Base-by-base conservation (phyloP, 2,113 vertebrate species). In the Zosterops pallidus region DNA sequence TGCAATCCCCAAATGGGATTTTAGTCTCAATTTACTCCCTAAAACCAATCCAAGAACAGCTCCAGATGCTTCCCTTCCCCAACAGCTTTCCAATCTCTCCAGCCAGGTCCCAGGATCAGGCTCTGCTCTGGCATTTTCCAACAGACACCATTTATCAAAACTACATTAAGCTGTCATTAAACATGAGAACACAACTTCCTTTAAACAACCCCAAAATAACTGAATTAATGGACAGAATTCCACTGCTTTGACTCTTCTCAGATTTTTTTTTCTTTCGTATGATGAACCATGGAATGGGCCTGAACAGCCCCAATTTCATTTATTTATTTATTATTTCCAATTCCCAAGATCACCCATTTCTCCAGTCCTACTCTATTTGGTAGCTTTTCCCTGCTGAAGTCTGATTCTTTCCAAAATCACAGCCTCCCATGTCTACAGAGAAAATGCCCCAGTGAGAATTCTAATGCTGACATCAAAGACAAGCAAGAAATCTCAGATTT, bases 81-180 rank as follows among this genome's bases (percentile, higher is more conserved):
- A 28, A 1, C 80, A 96, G 82, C 90, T 95, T 60, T 31, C 79
- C 69, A 28, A 5, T 3, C 77, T 78, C 56, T 39, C 31, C 52
- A 39, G 29, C 44, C 83, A 68, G 33, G 8, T 19, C 89, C 83
- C 86, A 37, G 1, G 46, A 62, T 29, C 77, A 53, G 69, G 23
- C 80, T 92, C 76, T 25, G 59, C 76, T 86, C 89, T 60, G 80
- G 39, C 50, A 53, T 68, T 91, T 95, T 71, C 76, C 81, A 89
- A n/a, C 86, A 81, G 14, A 44, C 16, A 21, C 21, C 28, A 17
- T 64, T 82, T 49, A 69, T 53, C 63, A 89, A 41, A 86, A 50
- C 50, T 31, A 1, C 62, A 37, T 76, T 75, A 71, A 75, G 28
- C 14, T 84, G 55, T 46, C 33, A 9, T 18, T 78, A 52, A 81